Evolutionary conservation across 1,140 invertebrate species (phyloP), one percentile per base, ranked within the genome.

Genomic region (Drosophila punjabiensis): DNA sequence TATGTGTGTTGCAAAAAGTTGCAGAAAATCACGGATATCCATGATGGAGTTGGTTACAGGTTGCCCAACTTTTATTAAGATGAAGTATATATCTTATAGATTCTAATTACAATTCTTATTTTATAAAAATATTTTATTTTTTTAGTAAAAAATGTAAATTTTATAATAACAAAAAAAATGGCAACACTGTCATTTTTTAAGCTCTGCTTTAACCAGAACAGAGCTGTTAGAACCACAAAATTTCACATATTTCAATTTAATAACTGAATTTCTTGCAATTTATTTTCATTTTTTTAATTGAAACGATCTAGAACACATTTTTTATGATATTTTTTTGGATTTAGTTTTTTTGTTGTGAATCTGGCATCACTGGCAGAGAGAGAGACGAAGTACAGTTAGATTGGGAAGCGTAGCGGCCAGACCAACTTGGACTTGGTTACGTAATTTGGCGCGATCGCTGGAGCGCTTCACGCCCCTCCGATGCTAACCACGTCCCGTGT

Each of bases 401-500:
- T 47, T 37, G 69, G 41, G 37, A 45, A 53, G 64, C 32, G 32
- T 16, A 61, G 28, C 50, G 60, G 43, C 67, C 39, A 78, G 56
- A 73, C 67, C 61, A 63, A 79, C 53, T 64, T 65, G 77, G 61
- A 66, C 78, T 80, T 52, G 58, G 69, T 80, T 79, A 79, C 77
- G 77, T 79, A 79, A 79, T 79, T 74, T 59, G 78, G 76, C 76
- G 70, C 83, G 63, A 82, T 70, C 76, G 85, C 86, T 90, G 61
- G 79, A 90, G 82, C 86, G 85, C 74, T 84, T 81, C 76, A 74
- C 64, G 59, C 64, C 64, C 64, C 58, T 76, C 56, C 43, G 35
- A 58, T 37, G 53, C 48, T 65, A 35, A 35, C 30, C 43, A 62
- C 24, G 53, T 24, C 53, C 16, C 24, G 14, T 4, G 32, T 55